phyloP scores from a whole-genome alignment of 2,888 invertebrate genomes.

The Cheilosia pagana region DNA sequence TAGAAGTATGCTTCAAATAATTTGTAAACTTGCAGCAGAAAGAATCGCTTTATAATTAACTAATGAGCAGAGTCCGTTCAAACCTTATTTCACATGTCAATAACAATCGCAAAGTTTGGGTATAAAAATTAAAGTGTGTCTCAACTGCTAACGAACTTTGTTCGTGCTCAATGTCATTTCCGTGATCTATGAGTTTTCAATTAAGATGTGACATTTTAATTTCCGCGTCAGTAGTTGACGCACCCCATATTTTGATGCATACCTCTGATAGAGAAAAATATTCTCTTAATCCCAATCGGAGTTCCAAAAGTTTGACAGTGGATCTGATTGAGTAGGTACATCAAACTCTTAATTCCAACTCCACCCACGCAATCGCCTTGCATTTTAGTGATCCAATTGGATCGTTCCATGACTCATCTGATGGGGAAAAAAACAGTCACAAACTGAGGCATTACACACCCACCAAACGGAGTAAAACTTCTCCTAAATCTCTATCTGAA shows the following conservation, averaged over 20 bases:
- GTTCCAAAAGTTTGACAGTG: constrained; percentile 4
- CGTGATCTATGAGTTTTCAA: constrained; percentile 4
- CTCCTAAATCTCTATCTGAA: constrained; percentile 12
- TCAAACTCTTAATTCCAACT: constrained; percentile 26
- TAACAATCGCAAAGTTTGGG: no score
- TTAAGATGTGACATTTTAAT: background rate
- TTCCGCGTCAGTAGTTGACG: constrained; percentile 11
- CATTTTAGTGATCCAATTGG: constrained; percentile 12
- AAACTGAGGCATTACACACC: constrained; percentile 37
- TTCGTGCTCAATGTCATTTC: constrained; percentile 4
- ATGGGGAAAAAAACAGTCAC: constrained; percentile 18
- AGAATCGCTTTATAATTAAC: no score
- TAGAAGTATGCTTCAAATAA: no score
- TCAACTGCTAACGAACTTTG: background rate
- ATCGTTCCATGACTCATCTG: constrained; percentile 33
- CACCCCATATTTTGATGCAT: background rate
- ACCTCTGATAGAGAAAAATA: background rate
- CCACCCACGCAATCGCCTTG: constrained; percentile 26
- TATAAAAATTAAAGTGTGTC: no score
- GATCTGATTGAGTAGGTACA: constrained; percentile 19
- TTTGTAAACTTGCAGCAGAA: no score
- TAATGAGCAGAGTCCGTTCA: no score
- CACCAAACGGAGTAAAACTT: constrained; percentile 14
- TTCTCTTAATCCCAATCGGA: background rate
- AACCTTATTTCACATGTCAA: no score